Evolutionary conservation across 2,797 vertebrate species (phyloP).

Genomic region (Coranthus polyacanthus): DNA sequence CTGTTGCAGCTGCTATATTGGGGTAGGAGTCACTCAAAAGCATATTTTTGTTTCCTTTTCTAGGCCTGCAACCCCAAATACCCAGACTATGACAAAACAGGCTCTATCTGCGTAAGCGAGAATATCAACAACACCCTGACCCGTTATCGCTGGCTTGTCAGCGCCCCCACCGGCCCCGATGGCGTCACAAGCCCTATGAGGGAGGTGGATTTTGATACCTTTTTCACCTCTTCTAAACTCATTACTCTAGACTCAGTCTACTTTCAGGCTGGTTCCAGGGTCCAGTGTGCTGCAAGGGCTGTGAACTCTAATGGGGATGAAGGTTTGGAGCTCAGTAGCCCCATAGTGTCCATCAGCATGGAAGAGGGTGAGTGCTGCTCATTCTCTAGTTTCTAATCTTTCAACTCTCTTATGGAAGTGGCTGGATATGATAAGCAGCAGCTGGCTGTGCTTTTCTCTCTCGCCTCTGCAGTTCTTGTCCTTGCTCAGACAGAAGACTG

Average conservation of each 20-base stretch:
- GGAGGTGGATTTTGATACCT: constrained; percentile 95
- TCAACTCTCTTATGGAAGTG: constrained; percentile 21
- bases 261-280: constrained; percentile 93
- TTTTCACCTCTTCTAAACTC: constrained; percentile 96
- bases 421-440: constrained; percentile 20
- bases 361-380: constrained; percentile 88
- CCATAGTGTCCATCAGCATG: constrained; percentile 86
- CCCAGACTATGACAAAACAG: constrained; percentile 92
- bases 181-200: constrained; percentile 95
- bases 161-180: constrained; percentile 90
- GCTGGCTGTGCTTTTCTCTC: constrained; percentile 15
- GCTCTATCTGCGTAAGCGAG: constrained; percentile 93
- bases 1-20: not conserved
- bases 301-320: constrained; percentile 91
- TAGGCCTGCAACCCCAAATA: constrained; percentile 96
- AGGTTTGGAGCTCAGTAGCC: constrained; percentile 93
- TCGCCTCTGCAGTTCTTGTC: constrained; percentile 14
- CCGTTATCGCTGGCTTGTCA: constrained; percentile 93
- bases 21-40: constrained; percentile 4
- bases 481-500: constrained; percentile 38
- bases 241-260: constrained; percentile 95
- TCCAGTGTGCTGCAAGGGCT: constrained; percentile 94
- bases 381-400: constrained; percentile 20
- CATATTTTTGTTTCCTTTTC: not conserved
- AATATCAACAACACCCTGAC: constrained; percentile 94